A percentile compares a stretch with the other conserved stretches of the same genome.
phyloP scores from a whole-genome alignment of 2,113 vertebrate genomes.

The Mohoua ochrocephala region DNA sequence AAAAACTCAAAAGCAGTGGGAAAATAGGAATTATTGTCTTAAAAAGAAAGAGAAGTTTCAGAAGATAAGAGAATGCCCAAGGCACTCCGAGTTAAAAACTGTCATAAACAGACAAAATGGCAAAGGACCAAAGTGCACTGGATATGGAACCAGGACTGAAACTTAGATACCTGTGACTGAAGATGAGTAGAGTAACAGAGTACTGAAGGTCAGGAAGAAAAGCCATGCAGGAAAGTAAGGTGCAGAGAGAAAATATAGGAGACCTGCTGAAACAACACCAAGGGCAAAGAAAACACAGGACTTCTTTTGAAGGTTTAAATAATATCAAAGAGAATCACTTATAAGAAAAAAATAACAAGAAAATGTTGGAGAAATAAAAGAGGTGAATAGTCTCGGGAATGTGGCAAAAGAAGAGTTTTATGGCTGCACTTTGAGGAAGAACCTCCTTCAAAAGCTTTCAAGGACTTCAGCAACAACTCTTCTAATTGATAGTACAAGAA shows the following conservation, averaged over 20 bases:
- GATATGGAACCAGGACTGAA: background rate
- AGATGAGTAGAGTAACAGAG: background rate
- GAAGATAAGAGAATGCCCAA: background rate
- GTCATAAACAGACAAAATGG: background rate
- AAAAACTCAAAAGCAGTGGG: background rate
- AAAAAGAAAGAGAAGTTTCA: background rate
- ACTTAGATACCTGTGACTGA: background rate
- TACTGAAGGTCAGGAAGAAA: background rate
- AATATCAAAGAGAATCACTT: background rate
- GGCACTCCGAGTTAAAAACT: background rate
- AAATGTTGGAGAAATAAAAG: background rate
- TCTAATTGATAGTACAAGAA: background rate
- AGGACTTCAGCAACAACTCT: background rate
- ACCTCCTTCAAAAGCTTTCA: background rate
- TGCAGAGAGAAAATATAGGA: background rate
- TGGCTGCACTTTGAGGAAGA: background rate
- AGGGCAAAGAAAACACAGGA: background rate
- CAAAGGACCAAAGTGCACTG: background rate
- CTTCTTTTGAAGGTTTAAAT: background rate
- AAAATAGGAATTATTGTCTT: background rate
- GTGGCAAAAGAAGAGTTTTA: background rate
- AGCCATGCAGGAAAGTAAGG: background rate
- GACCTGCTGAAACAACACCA: background rate
- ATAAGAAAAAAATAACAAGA: background rate
- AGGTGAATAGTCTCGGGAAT: background rate